These are phyloP conservation scores for Myotis myotis DNA, from an alignment of 2,797 vertebrate species.

Conservation along the genomic window DNA sequence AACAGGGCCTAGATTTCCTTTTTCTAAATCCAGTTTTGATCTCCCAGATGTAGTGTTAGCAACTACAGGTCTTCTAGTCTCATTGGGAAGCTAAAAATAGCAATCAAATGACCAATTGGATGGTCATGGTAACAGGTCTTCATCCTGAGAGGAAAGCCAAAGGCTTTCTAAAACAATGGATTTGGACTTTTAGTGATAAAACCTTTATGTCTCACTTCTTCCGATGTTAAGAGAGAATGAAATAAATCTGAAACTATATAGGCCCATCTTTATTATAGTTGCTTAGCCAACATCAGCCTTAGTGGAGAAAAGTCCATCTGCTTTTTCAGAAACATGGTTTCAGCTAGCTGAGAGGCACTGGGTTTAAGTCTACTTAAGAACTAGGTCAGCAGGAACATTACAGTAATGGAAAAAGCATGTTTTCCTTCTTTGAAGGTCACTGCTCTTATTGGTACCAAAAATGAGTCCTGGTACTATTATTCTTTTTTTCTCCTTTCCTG, in stretches of 20 bases:
- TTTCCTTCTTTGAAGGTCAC: background rate
- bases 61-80: background rate
- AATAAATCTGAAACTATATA: background rate
- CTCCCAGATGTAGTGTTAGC: background rate
- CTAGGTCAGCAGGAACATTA: background rate
- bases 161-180: constrained; percentile 9
- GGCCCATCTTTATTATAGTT: background rate
- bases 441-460: background rate
- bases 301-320: background rate
- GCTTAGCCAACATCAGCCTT: background rate
- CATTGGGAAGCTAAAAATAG: background rate
- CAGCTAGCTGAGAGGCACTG: background rate
- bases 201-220: background rate
- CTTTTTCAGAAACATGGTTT: constrained; percentile 43
- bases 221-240: background rate
- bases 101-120: background rate
- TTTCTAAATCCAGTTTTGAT: constrained; percentile 7
- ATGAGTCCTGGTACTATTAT: background rate
- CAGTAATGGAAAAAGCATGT: background rate
- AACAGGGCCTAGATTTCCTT: constrained; percentile 14
- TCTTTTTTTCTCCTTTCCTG: background rate
- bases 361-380: background rate
- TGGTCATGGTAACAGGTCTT: background rate
- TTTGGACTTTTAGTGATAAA: background rate
- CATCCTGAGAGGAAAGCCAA: background rate